phyloP scores from a whole-genome alignment of 2,888 invertebrate species.

The Drosophila leonis region DNA sequence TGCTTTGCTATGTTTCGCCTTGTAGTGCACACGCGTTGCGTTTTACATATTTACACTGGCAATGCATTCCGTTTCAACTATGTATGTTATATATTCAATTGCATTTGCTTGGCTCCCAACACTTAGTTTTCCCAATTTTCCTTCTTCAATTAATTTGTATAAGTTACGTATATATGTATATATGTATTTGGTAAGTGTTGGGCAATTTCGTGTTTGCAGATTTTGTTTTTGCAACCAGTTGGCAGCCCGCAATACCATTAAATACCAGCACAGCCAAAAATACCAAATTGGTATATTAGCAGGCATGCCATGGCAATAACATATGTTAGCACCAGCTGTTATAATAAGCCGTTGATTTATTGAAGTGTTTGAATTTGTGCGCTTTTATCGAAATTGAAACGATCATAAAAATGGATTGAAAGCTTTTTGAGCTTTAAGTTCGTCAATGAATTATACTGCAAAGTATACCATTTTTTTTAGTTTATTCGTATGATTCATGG shows the following conservation, averaged over 20 bases:
- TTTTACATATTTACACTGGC: slow-evolving; percentile 51
- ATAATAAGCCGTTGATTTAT: slow-evolving; percentile 13
- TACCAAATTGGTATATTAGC: slow-evolving; percentile 19
- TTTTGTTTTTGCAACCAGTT: slow-evolving; percentile 31
- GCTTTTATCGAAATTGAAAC: not conserved
- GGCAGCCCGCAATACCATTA: slow-evolving; percentile 35
- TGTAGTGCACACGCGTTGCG: slow-evolving; percentile 64
- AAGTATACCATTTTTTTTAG: not conserved
- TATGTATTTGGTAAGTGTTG: slow-evolving; percentile 50
- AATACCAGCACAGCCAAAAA: slow-evolving; percentile 28
- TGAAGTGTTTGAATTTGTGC: slow-evolving; percentile 21
- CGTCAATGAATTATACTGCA: not conserved
- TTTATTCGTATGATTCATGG: not conserved
- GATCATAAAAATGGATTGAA: not conserved
- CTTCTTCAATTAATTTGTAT: slow-evolving; percentile 59
- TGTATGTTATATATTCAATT: slow-evolving; percentile 26
- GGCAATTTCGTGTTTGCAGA: slow-evolving; percentile 38
- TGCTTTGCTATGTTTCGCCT: slow-evolving; percentile 58
- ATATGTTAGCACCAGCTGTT: slow-evolving; percentile 25
- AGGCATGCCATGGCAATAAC: slow-evolving; percentile 16
- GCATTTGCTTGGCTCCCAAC: slow-evolving; percentile 37
- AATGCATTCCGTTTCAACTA: slow-evolving; percentile 44
- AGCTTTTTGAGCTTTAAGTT: not conserved
- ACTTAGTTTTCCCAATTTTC: slow-evolving; percentile 57
- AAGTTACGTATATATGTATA: slow-evolving; percentile 59